Base-by-base conservation (phyloP, 2,888 invertebrate species). In the Parnassius smintheus region DNA sequence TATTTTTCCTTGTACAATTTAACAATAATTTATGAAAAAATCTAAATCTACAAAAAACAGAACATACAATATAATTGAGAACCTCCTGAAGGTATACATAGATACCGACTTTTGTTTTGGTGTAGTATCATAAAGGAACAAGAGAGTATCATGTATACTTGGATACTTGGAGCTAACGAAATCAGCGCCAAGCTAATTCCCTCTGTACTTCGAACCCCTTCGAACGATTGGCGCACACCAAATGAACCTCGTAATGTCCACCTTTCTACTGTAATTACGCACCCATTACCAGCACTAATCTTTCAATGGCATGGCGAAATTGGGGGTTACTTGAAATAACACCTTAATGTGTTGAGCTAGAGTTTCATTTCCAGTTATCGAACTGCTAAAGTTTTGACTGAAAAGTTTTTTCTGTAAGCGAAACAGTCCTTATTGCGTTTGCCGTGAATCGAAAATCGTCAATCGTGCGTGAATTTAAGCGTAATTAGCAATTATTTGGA, bases 221-320 rank as follows among this genome's bases (percentile, higher is more conserved):
- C 79, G 74, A 80, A 80, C 80, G 76, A 80, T 83, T 85, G 85
- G 86, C 84, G 85, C 82, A 81, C 80, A 81, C 80, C 78, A 88
- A 90, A 90, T 86, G 88, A 91, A 90, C 87, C 86, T 87, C 80
- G 85, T 84, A 77, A 84, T 87, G 90, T 90, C 87, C 85, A 87
- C 87, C 89, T 91, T 91, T 91, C 88, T 88, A 81, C 86, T 82
- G 85, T 88, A 90, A 91, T 91, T 91, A 90, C 88, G 83, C 80
- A 78, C 83, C 82, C 82, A 88, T 90, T 89, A 89, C 85, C 82
- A 79, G 76, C 82, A 85, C 87, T 88, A 90, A 90, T 89, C 88
- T 88, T 76, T 77, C 75, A 69, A 69, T 72, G 74, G 73, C 70
- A 69, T 70, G 73, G 64, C 65, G 18, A 68, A 67, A 41, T 64